These are phyloP conservation scores for Aspidapion aeneum DNA, from an alignment of 2,888 invertebrate species.

Conservation along the genomic window DNA sequence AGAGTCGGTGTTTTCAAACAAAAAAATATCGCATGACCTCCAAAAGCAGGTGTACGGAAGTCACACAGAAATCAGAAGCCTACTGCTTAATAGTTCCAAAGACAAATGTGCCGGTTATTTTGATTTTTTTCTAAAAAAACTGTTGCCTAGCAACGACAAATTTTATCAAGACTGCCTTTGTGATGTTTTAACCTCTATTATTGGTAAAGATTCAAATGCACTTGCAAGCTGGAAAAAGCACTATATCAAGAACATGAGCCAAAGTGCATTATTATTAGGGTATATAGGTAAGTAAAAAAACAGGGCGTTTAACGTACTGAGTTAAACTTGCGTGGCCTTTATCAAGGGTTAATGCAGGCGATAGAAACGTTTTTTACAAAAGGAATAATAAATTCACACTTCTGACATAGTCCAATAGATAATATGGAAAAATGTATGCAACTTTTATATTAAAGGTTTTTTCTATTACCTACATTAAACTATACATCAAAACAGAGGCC, in stretches of 20 bases:
- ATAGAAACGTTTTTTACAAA: too few species aligned
- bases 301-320: too few species aligned
- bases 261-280: slow-evolving; percentile 62
- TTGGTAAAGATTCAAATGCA: slow-evolving; percentile 60
- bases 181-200: slow-evolving; percentile 58
- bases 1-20: slow-evolving; percentile 57
- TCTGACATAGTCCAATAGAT: too few species aligned
- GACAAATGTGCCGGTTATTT: slow-evolving; percentile 50
- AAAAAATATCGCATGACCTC: slow-evolving; percentile 54
- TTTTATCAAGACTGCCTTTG: slow-evolving; percentile 55
- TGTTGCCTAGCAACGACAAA: slow-evolving; percentile 53
- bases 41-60: slow-evolving; percentile 54
- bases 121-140: slow-evolving; percentile 63
- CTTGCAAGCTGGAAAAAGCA: slow-evolving; percentile 64
- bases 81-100: slow-evolving; percentile 40
- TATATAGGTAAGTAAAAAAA: slow-evolving; percentile 53
- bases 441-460: too few species aligned
- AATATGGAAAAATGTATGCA: too few species aligned
- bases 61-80: slow-evolving; percentile 41
- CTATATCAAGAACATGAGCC: slow-evolving; percentile 62
- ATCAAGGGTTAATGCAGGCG: too few species aligned
- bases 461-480: too few species aligned
- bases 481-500: too few species aligned
- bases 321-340: too few species aligned
- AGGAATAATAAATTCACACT: too few species aligned